Conservation (phyloP, 2,113 vertebrate species). For the Aleadryas rufinucha region DNA sequence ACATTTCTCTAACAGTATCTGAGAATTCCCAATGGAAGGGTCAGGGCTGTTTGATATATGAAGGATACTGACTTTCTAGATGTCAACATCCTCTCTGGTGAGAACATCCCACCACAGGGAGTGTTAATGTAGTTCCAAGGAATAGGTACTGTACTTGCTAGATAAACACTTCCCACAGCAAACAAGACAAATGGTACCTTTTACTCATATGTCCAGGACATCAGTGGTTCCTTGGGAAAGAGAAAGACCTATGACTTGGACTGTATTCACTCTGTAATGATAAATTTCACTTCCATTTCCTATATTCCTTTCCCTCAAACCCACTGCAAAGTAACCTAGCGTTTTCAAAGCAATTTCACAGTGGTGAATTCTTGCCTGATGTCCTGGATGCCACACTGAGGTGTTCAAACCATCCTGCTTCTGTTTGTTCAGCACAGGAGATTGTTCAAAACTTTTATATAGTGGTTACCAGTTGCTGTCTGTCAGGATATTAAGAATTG, state of each 20-base stretch:
- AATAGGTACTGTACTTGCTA: background rate
- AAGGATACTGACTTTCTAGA: background rate
- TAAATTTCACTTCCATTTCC: background rate
- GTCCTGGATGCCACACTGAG: background rate
- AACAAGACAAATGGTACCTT: background rate
- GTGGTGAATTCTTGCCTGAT: background rate
- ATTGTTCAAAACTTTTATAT: background rate
- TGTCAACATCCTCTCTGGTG: background rate
- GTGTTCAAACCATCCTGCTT: background rate
- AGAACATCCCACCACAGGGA: background rate
- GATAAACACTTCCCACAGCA: background rate
- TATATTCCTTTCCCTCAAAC: background rate
- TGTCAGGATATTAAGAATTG: background rate
- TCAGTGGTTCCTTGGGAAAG: background rate
- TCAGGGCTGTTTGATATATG: background rate
- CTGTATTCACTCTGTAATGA: background rate
- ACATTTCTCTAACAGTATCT: background rate
- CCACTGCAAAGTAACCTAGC: background rate
- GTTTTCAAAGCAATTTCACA: background rate
- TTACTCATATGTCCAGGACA: background rate
- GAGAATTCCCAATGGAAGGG: background rate
- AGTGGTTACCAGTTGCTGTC: background rate
- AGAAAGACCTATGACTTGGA: background rate
- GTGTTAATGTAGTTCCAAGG: background rate
- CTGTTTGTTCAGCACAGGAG: background rate